These are phyloP conservation scores for Rhyacichthys aspro DNA, from an alignment of 2,797 vertebrate genomes.

Conservation along the genomic window DNA sequence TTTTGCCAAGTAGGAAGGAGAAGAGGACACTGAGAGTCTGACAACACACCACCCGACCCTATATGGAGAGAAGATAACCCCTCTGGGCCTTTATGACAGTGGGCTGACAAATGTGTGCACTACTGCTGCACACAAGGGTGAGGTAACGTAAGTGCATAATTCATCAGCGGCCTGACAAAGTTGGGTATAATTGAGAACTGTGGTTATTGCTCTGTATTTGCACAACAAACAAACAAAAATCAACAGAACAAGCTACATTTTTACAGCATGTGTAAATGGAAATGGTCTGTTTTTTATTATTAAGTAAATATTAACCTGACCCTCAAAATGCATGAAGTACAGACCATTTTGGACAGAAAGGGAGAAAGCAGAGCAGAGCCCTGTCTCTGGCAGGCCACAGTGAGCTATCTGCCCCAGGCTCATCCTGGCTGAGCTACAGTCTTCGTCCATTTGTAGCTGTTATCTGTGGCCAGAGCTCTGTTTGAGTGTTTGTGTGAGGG, in stretches of 20 bases:
- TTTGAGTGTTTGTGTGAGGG: constrained; percentile 27
- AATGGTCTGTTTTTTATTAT: neutral
- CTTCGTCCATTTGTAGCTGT: constrained; percentile 42
- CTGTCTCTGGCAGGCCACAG: constrained; percentile 33
- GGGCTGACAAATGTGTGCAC: constrained; percentile 9
- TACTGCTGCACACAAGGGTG: constrained; percentile 7
- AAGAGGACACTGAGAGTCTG: neutral
- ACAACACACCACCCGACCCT: neutral
- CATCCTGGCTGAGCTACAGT: constrained; percentile 45
- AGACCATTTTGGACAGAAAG: neutral
- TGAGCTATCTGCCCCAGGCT: constrained; percentile 39
- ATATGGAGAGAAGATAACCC: constrained; percentile 12
- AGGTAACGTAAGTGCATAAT: constrained; percentile 13
- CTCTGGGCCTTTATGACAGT: constrained; percentile 1
- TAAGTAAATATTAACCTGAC: too few species aligned
- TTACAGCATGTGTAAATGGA: too few species aligned
- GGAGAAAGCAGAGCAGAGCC: constrained; percentile 1
- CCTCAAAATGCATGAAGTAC: too few species aligned
- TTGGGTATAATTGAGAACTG: neutral
- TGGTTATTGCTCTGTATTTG: constrained; percentile 1
- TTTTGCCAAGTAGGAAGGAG: neutral
- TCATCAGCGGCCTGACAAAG: constrained; percentile 6
- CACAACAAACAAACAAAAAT: neutral
- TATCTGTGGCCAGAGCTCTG: constrained; percentile 54
- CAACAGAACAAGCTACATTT: too few species aligned